Conservation (phyloP, 2,113 vertebrate species). For the Malurus elegans region DNA sequence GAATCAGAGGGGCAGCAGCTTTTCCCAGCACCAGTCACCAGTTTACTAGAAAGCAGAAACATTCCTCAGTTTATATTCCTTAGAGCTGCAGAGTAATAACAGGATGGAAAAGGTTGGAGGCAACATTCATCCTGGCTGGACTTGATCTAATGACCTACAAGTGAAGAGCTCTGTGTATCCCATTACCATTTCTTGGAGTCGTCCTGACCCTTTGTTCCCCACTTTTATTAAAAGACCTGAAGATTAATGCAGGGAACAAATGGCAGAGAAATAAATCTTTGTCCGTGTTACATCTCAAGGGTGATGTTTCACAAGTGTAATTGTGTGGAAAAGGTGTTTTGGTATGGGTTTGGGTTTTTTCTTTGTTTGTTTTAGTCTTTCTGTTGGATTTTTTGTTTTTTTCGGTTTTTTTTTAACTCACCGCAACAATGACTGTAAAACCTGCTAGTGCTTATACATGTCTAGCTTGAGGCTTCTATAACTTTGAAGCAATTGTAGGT, state of each 20-base stretch:
- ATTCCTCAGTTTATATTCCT: background rate
- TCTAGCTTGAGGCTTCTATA: background rate
- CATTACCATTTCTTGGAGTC: conserved; percentile 12
- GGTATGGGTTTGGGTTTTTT: background rate
- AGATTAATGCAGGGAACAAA: conserved; percentile 37
- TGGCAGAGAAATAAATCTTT: background rate
- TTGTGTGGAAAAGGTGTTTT: background rate
- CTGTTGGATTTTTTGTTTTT: background rate
- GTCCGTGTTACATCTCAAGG: background rate
- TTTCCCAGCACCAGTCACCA: background rate
- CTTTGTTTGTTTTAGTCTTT: background rate
- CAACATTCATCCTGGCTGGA: background rate
- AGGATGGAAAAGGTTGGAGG: background rate
- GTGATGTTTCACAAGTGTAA: background rate
- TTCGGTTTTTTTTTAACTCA: background rate
- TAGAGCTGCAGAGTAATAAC: background rate
- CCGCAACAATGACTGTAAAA: background rate
- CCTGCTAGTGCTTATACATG: background rate
- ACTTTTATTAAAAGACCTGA: conserved; percentile 37
- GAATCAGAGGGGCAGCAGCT: background rate
- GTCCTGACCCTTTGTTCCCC: background rate
- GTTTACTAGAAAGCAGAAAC: conserved; percentile 26
- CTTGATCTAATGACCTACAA: background rate
- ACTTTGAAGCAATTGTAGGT: background rate
- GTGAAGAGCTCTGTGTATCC: background rate